Evolutionary conservation across 2,113 vertebrate species (phyloP).

Genomic region (Penelope pileata): DNA sequence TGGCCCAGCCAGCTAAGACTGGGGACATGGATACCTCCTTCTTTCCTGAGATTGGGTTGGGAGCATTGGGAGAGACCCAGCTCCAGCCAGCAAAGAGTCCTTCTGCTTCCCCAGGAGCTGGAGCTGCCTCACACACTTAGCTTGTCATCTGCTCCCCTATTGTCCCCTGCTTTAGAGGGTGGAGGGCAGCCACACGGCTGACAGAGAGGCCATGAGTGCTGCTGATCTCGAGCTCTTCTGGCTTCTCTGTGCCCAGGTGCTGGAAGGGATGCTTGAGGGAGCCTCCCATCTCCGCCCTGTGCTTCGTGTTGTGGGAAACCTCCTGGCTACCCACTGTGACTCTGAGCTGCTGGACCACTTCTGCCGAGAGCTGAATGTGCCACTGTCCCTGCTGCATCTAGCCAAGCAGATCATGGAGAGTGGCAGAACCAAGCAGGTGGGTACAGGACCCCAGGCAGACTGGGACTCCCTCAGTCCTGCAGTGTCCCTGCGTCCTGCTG

Average conservation of each 20-base stretch:
- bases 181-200: not conserved
- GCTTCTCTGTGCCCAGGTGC: slow-evolving; percentile 73
- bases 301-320: slow-evolving; percentile 80
- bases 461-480: not conserved
- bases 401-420: slow-evolving; percentile 77
- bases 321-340: slow-evolving; percentile 78
- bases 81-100: not conserved
- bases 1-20: not conserved
- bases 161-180: not conserved
- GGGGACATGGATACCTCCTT: not conserved
- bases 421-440: slow-evolving; percentile 77
- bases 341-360: slow-evolving; percentile 66
- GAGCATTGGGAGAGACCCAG: not conserved
- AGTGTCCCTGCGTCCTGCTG: not conserved
- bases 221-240: not conserved
- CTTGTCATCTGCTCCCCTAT: not conserved
- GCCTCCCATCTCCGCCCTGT: slow-evolving; percentile 73
- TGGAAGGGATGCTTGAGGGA: slow-evolving; percentile 77
- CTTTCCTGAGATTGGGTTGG: not conserved
- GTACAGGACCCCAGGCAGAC: not conserved
- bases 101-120: not conserved
- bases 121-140: not conserved
- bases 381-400: slow-evolving; percentile 78
- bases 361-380: slow-evolving; percentile 78
- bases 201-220: not conserved